Conservation (phyloP, 2,113 vertebrate genomes). For the Natator depressus region DNA sequence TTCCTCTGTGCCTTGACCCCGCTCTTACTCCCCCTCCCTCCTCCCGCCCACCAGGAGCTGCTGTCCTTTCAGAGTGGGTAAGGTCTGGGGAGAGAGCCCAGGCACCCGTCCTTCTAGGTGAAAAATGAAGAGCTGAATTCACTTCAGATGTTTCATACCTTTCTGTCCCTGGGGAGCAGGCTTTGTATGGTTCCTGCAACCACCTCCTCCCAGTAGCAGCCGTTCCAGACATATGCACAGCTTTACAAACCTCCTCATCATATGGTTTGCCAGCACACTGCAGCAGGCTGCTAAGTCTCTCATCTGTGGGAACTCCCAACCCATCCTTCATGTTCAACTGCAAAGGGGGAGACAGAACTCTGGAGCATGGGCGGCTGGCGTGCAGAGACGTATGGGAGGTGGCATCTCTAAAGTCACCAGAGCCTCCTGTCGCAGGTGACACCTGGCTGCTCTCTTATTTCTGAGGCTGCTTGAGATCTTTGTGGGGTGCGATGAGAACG, state of each 20-base stretch:
- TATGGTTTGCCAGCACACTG: neutral
- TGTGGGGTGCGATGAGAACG: neutral
- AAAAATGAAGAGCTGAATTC: neutral
- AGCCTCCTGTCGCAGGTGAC: neutral
- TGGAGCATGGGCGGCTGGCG: constrained; percentile 1
- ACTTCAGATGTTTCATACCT: neutral
- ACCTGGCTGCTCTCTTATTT: neutral
- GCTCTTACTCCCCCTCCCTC: neutral
- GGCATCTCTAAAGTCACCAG: neutral
- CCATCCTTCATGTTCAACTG: neutral
- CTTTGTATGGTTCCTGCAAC: neutral
- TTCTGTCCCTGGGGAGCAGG: constrained; percentile 4
- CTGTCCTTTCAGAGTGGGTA: neutral
- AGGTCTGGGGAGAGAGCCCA: neutral
- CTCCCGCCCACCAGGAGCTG: neutral
- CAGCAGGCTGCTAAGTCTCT: neutral
- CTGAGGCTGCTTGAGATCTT: neutral
- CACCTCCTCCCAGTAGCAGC: neutral
- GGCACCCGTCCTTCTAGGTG: neutral
- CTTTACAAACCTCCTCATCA: neutral
- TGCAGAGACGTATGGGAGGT: constrained; percentile 25
- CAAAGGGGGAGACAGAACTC: neutral
- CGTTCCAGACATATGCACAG: neutral
- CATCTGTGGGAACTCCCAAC: neutral
- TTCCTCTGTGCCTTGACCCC: constrained; percentile 11